Conservation (phyloP, 1,140 invertebrate species). For the Orius laevigatus region DNA sequence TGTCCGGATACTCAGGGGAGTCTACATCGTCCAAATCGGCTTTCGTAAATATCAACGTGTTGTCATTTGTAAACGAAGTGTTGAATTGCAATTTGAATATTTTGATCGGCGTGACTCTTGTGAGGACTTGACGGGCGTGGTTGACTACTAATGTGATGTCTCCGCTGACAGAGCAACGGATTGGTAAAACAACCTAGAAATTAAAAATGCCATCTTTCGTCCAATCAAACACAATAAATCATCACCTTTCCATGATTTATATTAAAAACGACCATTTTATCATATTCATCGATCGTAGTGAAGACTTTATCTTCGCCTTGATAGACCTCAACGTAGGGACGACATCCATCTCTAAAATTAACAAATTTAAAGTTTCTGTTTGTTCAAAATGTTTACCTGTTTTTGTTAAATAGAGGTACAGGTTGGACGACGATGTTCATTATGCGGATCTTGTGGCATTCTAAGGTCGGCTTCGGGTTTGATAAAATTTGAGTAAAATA, state of each 20-base stretch:
- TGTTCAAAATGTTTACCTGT: slow-evolving; percentile 35
- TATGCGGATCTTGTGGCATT: slow-evolving; percentile 46
- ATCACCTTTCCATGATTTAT: slow-evolving; percentile 55
- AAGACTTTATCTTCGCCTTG: slow-evolving; percentile 72
- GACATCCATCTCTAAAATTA: slow-evolving; percentile 62
- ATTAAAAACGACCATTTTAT: slow-evolving; percentile 65
- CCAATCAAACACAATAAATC: neutral
- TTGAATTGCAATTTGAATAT: slow-evolving; percentile 79
- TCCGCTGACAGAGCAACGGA: slow-evolving; percentile 53
- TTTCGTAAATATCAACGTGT: slow-evolving; percentile 52
- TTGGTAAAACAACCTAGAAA: slow-evolving; percentile 25
- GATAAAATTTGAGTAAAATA: slow-evolving; percentile 59
- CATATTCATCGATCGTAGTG: slow-evolving; percentile 73
- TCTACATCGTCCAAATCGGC: slow-evolving; percentile 64
- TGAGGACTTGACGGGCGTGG: slow-evolving; percentile 74
- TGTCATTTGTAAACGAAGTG: slow-evolving; percentile 64
- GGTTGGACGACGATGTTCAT: slow-evolving; percentile 64
- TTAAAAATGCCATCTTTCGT: neutral
- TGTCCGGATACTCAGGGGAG: slow-evolving; percentile 62
- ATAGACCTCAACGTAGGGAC: slow-evolving; percentile 84
- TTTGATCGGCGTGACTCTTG: slow-evolving; percentile 68
- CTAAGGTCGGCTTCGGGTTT: slow-evolving; percentile 27
- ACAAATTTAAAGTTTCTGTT: neutral
- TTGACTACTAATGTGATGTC: slow-evolving; percentile 68
- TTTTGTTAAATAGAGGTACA: slow-evolving; percentile 81